Conservation (phyloP, 2,888 invertebrate species). For the Chymomyza caudatula region DNA sequence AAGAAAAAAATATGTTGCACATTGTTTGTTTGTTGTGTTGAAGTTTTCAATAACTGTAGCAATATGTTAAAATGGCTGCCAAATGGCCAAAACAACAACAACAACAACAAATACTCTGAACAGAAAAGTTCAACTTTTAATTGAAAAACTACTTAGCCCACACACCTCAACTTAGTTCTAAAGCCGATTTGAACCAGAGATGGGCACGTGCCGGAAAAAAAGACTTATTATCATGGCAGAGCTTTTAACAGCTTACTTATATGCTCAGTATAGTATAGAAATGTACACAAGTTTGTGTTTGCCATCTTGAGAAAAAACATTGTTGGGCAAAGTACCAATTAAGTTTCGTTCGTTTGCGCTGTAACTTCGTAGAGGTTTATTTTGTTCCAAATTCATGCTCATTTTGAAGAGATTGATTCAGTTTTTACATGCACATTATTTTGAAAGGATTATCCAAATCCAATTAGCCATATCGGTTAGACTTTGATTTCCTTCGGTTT, state of each 20-base stretch:
- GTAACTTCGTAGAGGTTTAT: too few species aligned
- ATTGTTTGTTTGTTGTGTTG: neutral
- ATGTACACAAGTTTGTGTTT: too few species aligned
- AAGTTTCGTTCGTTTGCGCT: too few species aligned
- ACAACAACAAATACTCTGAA: conserved; percentile 20
- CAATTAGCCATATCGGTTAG: too few species aligned
- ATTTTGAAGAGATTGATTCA: too few species aligned
- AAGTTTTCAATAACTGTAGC: neutral
- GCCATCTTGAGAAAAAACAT: neutral
- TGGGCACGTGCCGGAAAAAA: conserved; percentile 24
- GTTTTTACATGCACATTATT: too few species aligned
- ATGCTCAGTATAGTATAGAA: too few species aligned
- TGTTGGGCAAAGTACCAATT: neutral
- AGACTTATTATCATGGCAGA: neutral
- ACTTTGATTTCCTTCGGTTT: too few species aligned
- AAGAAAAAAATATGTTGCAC: conserved; percentile 4
- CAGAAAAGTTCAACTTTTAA: conserved; percentile 49
- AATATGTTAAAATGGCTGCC: conserved; percentile 1
- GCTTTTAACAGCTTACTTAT: neutral
- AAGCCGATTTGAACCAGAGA: conserved; percentile 37
- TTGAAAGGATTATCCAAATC: too few species aligned
- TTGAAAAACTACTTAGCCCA: conserved; percentile 49
- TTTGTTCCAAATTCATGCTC: too few species aligned
- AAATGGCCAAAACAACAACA: conserved; percentile 13
- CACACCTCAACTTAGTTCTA: conserved; percentile 24